Base-by-base conservation (phyloP, 2,888 invertebrate species). In the Latrodectus hesperus region DNA sequence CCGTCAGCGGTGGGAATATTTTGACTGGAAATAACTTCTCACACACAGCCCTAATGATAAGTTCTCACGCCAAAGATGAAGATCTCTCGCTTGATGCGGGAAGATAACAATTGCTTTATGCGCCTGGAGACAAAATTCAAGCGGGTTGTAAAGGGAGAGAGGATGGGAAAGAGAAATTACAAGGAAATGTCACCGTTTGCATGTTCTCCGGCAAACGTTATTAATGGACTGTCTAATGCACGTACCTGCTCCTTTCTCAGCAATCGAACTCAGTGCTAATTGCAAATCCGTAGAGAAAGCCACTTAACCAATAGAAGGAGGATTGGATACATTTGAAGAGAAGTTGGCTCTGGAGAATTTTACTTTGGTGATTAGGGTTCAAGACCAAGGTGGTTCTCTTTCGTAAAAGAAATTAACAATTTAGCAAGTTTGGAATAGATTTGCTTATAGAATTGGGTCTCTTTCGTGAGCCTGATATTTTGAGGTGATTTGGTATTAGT, bases 191-290 rank as follows among this genome's bases (percentile, higher is more conserved):
- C 82, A 81, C 81, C 68, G 82, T 75, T n/a, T 82, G 82, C 75
- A 67, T 60, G 73, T 51, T 70, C 77, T 77, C 83, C 64, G 22
- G 76, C 68, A 70, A 53, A 26, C 74, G 67, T 79, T 85, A 85
- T 85, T 85, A 85, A 85, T 85, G 84, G 84, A 74, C 79, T 85
- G 84, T 85, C 84, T 73, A 79, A 85, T 53, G 74, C 84, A 85
- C 79, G 73, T 67, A 49, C 70, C 70, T 17, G 74, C 81, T 81
- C 84, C 77, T 68, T 78, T 74, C 79, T 51, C 51, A 70, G 73
- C 78, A 78, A 79, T 85, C 74, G 84, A 82, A 82, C 75, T 51
- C 75, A 55, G 82, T 75, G 75, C 79, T 85, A 79, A 79, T 85
- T 85, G 79, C 84, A 85, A 74, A 85, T 74, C 79, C 74, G 72